Conservation (phyloP, 1,140 invertebrate genomes). For the Trichonephila clavata region DNA sequence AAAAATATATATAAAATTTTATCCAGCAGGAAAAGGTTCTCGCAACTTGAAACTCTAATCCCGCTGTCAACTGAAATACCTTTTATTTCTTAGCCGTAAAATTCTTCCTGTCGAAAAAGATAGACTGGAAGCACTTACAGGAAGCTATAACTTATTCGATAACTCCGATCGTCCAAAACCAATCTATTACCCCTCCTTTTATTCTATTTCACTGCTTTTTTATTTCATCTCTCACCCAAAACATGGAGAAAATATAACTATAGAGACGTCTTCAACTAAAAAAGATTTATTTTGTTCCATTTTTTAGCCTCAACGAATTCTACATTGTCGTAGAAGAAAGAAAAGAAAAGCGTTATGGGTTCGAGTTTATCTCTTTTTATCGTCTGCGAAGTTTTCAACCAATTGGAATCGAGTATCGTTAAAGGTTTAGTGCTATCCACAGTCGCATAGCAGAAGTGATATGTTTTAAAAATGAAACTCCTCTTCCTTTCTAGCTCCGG, state of each 20-base stretch:
- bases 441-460: constrained; percentile 18
- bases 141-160: constrained; percentile 72
- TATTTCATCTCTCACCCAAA: constrained; percentile 48
- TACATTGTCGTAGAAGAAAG: constrained; percentile 38
- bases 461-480: constrained; percentile 8
- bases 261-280: constrained; percentile 60
- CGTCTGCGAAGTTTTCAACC: constrained; percentile 67
- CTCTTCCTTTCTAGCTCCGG: not conserved
- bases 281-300: constrained; percentile 73
- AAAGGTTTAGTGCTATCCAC: constrained; percentile 24
- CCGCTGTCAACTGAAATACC: constrained; percentile 22
- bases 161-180: constrained; percentile 59
- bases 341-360: constrained; percentile 49
- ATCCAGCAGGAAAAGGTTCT: not conserved
- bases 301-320: constrained; percentile 60
- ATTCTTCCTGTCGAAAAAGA: constrained; percentile 48
- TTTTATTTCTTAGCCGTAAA: constrained; percentile 44
- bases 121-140: constrained; percentile 38
- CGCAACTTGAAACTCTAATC: not conserved
- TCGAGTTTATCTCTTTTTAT: constrained; percentile 72
- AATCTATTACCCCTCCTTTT: constrained; percentile 54
- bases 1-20: not conserved
- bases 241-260: constrained; percentile 65
- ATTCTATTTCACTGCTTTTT: constrained; percentile 62
- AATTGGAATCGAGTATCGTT: constrained; percentile 65